Evolutionary conservation across 2,797 vertebrate genomes (phyloP), one percentile per base, ranked within the genome.

Genomic region (Galagoides demidoff): DNA sequence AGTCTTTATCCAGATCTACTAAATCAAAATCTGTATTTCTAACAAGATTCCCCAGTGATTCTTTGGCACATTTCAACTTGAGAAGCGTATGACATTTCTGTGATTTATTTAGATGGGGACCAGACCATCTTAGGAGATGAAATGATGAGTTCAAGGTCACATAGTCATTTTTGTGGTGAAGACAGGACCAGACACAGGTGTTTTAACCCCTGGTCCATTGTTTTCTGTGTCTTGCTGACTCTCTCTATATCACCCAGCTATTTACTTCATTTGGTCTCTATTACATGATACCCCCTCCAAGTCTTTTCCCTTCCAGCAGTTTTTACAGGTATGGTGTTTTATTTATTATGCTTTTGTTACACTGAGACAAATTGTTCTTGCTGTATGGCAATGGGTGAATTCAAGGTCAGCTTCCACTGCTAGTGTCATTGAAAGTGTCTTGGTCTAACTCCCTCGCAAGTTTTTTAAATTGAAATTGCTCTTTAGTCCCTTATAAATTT

Each of bases 401-500:
- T 81, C 71, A 90, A 85, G 16, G 37, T 82, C 55, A 74, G 14
- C 16, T 90, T 84, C 70, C 66, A 34, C 27, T 43, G 27, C 17
- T 49, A 79, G 27, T 19, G 2, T 91, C 57, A 37, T 68, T 90
- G 87, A 85, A 64, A 95, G 27, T 61, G 19, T 13, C 29, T 92
- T 89, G n/a, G 4, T 71, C 64, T 92, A 74, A 88, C 14, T 94
- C 59, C 59, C 23, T 83, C 59, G 27, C 34, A 73, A 77, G 3
- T 13, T 87, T 89, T 43, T 73, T 92, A 92, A 93, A 79, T 5
- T 68, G 45, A 94, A n/a, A 92, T 45, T 89, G 23, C 3, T 76
- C 87, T 84, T 95, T 64, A 70, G 34, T 57, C 43, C 25, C 19
- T 73, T 92, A 52, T 66, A 85, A 81, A 87, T 95, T 84, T 90